Percentiles rank a stretch among this genome's conserved stretches.
Conservation (phyloP, 2,888 invertebrate species). For the Punctoribates punctum region DNA sequence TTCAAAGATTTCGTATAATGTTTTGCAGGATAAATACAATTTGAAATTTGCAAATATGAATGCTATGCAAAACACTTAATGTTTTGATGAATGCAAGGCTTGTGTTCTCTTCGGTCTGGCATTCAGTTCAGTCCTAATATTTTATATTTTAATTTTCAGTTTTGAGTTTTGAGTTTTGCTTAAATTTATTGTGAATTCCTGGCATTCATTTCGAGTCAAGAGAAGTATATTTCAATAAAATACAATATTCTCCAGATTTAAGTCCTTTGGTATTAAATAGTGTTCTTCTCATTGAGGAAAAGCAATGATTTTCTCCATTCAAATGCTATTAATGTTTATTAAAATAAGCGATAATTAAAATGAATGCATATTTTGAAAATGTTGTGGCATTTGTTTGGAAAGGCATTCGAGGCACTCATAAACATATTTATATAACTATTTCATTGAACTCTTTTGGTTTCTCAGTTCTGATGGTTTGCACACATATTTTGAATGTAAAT, state of each 20-base stretch:
- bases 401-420: slow-evolving; percentile 8
- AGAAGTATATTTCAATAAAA: neutral
- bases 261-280: too few species aligned
- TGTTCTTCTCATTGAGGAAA: neutral
- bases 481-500: neutral
- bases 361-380: slow-evolving; percentile 16
- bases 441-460: neutral
- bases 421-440: slow-evolving; percentile 11
- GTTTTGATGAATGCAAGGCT: neutral
- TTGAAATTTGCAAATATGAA: neutral
- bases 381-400: slow-evolving; percentile 1
- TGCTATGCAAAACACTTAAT: slow-evolving; percentile 8
- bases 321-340: slow-evolving; percentile 27
- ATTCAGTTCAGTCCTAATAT: neutral
- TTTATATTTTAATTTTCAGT: neutral
- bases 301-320: neutral
- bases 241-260: neutral
- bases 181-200: slow-evolving; percentile 2
- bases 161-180: neutral
- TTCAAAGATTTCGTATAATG: too few species aligned
- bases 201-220: slow-evolving; percentile 14
- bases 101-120: neutral
- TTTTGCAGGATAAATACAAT: neutral
- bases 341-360: slow-evolving; percentile 28
- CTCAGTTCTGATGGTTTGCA: neutral